A percentile compares a stretch with the other conserved stretches of the same genome.
Evolutionary conservation across 2,113 vertebrate genomes (phyloP).

Genomic region (Apteryx mantelli): DNA sequence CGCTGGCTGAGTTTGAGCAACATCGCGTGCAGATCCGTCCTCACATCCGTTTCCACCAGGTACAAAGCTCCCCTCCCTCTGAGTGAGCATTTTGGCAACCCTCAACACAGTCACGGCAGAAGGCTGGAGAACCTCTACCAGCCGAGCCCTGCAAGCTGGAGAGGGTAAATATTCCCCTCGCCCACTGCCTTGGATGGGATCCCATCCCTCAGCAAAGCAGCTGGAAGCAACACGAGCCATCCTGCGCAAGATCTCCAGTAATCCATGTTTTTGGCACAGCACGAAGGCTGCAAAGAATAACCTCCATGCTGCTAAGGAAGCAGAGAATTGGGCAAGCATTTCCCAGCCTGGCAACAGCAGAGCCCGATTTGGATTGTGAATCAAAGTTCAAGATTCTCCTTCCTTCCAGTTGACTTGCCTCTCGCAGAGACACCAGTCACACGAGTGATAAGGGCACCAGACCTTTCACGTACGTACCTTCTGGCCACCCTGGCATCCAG

Average conservation of each 20-base stretch:
- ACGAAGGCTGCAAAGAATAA: not conserved
- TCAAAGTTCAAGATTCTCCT: not conserved
- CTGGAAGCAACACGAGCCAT: not conserved
- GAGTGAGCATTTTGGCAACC: not conserved
- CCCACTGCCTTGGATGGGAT: not conserved
- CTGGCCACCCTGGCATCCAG: not conserved
- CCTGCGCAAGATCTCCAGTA: not conserved
- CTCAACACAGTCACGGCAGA: not conserved
- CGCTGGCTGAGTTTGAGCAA: fast-evolving
- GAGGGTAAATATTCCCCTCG: not conserved
- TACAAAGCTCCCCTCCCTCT: not conserved
- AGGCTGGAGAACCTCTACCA: not conserved
- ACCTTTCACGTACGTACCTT: not conserved
- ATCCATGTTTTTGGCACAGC: not conserved
- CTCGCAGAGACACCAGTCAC: not conserved
- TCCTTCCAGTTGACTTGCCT: not conserved
- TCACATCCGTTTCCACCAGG: not conserved
- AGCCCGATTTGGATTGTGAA: not conserved
- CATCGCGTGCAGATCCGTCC: fast-evolving
- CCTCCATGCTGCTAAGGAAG: fast-evolving
- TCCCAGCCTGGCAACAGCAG: not conserved
- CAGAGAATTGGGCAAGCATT: fast-evolving
- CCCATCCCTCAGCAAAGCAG: not conserved
- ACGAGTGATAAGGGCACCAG: not conserved
- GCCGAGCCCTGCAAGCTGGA: not conserved